Conservation (phyloP, 2,888 invertebrate genomes). For the Drosophila subquinaria region DNA sequence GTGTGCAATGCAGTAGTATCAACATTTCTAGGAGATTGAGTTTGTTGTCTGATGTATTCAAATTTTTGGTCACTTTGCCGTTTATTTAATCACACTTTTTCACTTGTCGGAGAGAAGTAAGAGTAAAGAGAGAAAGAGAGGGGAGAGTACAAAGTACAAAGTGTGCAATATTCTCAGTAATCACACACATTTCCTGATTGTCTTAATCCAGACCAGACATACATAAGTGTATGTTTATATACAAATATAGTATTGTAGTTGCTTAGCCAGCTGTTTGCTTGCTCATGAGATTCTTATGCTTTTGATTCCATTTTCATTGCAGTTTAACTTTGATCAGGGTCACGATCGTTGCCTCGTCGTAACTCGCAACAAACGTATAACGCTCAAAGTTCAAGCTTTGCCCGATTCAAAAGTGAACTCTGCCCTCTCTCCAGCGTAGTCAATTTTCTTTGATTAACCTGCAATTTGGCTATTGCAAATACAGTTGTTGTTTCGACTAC, state of each 20-base stretch:
- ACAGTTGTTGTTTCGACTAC: neutral
- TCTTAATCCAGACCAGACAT: slow-evolving; percentile 52
- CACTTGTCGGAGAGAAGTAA: slow-evolving; percentile 31
- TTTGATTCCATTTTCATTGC: slow-evolving; percentile 19
- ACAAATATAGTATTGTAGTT: neutral
- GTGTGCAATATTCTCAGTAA: slow-evolving; percentile 36
- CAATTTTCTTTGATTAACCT: slow-evolving; percentile 53
- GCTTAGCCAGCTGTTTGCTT: slow-evolving; percentile 5
- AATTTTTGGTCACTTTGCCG: slow-evolving; percentile 13
- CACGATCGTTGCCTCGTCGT: slow-evolving; percentile 36
- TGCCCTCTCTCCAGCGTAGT: neutral
- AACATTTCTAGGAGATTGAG: neutral
- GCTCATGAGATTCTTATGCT: slow-evolving; percentile 42
- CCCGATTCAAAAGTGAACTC: slow-evolving; percentile 5
- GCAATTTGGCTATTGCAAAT: slow-evolving; percentile 27
- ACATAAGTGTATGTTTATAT: slow-evolving; percentile 16
- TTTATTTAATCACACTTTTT: slow-evolving; percentile 55
- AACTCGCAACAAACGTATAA: slow-evolving; percentile 4
- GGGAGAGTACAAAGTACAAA: slow-evolving; percentile 38
- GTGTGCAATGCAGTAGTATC: neutral
- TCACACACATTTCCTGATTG: slow-evolving; percentile 69
- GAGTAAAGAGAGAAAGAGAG: neutral
- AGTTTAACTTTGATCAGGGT: slow-evolving; percentile 61
- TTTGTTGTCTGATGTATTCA: slow-evolving; percentile 16
- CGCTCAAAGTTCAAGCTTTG: slow-evolving; percentile 42